Percentiles rank a stretch among this genome's conserved stretches.
These are phyloP conservation scores for Drosophila aff. DNA, from an alignment of 1,140 invertebrate genomes.

Conservation along the genomic window DNA sequence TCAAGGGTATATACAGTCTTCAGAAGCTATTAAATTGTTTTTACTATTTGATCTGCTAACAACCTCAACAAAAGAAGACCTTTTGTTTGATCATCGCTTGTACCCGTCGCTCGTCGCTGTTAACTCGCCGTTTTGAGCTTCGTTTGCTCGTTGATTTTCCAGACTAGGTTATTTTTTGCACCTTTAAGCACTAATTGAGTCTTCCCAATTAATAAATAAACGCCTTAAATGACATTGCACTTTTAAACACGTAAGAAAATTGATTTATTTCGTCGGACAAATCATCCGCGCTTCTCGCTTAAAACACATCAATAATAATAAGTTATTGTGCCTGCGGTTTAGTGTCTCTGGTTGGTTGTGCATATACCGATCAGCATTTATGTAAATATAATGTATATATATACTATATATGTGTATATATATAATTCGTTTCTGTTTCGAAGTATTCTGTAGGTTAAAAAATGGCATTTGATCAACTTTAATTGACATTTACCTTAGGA, in stretches of 20 bases:
- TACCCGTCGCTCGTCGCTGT: too few species aligned
- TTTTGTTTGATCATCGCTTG: too few species aligned
- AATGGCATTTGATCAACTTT: slow-evolving; percentile 56
- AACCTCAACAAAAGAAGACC: too few species aligned
- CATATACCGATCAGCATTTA: slow-evolving; percentile 25
- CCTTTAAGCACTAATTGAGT: background rate
- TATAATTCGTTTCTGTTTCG: slow-evolving; percentile 40
- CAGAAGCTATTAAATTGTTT: too few species aligned
- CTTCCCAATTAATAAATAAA: background rate
- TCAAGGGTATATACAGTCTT: too few species aligned
- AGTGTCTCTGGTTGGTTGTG: slow-evolving; percentile 23
- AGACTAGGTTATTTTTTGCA: background rate
- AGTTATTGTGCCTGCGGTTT: slow-evolving; percentile 46
- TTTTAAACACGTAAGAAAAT: slow-evolving; percentile 49
- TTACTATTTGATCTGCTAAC: too few species aligned
- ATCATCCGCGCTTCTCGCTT: slow-evolving; percentile 29
- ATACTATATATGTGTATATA: background rate
- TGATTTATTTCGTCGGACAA: slow-evolving; percentile 38
- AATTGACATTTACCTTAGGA: slow-evolving; percentile 56
- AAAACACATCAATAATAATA: slow-evolving; percentile 50
- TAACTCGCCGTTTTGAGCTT: background rate
- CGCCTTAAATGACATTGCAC: background rate
- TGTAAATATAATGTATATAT: slow-evolving; percentile 28
- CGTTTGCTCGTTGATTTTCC: background rate
- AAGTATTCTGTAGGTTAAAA: slow-evolving; percentile 44